phyloP scores from a whole-genome alignment of 2,888 invertebrate species.

The Seira sanloemensis region DNA sequence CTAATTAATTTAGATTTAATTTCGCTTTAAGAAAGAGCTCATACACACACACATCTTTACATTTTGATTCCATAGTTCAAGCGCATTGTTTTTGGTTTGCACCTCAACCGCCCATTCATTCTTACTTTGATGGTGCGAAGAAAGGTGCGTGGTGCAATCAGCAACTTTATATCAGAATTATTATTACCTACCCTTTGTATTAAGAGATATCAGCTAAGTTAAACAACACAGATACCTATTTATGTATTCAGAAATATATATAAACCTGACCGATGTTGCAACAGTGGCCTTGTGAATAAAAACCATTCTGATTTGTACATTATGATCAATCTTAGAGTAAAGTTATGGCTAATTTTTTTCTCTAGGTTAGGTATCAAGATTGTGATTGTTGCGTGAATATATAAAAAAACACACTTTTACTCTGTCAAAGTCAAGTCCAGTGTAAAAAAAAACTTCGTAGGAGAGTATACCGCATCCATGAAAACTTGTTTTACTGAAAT shows the following conservation, averaged over 20 bases:
- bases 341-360: background rate
- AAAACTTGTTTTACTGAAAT: background rate
- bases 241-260: constrained; percentile 30
- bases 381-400: constrained; percentile 60
- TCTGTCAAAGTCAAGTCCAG: background rate
- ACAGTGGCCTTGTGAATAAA: constrained; percentile 64
- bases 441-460: no score
- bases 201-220: background rate
- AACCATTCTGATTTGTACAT: constrained; percentile 49
- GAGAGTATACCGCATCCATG: no score
- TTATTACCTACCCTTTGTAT: background rate
- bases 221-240: constrained; percentile 34
- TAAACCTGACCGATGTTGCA: constrained; percentile 59
- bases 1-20: background rate
- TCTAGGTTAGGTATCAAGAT: constrained; percentile 56
- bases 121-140: background rate
- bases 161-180: background rate
- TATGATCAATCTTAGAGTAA: background rate
- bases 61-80: no score
- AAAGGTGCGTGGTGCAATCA: no score
- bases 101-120: background rate
- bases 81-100: no score
- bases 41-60: background rate
- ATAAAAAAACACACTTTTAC: background rate
- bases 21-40: background rate